A percentile compares a stretch with the other conserved stretches of the same genome.
Evolutionary conservation across 2,888 invertebrate species (phyloP).

Genomic region (Cephus rjabovi): DNA sequence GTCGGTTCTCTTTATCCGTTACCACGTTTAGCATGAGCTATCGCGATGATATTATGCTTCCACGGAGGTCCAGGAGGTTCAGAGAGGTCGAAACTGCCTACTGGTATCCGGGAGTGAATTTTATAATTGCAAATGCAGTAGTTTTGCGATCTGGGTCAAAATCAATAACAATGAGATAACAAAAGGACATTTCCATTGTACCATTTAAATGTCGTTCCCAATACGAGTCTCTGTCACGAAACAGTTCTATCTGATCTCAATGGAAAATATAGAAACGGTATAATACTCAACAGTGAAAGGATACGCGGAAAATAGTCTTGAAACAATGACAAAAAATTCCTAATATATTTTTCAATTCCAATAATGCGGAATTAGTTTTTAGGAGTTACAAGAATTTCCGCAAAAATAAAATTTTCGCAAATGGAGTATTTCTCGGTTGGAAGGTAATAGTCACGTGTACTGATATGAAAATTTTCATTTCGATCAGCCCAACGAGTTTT

Average conservation of each 20-base stretch:
- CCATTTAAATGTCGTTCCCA: constrained; percentile 31
- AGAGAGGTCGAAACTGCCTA: constrained; percentile 4
- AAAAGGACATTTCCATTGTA: constrained; percentile 15
- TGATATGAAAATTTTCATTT: neutral
- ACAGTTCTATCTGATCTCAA: neutral
- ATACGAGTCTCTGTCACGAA: constrained; percentile 32
- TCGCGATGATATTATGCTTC: constrained; percentile 27
- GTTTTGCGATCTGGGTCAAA: neutral
- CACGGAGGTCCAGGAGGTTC: constrained; percentile 10
- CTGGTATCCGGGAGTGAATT: neutral
- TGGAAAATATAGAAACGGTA: neutral
- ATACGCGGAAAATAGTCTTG: neutral
- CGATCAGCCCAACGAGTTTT: neutral
- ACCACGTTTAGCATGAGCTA: constrained; percentile 12
- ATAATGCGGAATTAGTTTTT: neutral
- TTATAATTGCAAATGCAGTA: constrained; percentile 40
- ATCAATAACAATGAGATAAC: neutral
- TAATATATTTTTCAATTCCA: neutral
- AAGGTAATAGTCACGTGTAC: neutral
- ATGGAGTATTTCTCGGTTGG: neutral
- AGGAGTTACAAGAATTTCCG: neutral
- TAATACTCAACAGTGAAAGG: neutral
- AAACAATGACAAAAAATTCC: neutral
- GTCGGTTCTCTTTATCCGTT: neutral
- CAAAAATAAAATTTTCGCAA: neutral